Base-by-base conservation (phyloP, 2,113 vertebrate genomes). In the Podiceps cristatus region DNA sequence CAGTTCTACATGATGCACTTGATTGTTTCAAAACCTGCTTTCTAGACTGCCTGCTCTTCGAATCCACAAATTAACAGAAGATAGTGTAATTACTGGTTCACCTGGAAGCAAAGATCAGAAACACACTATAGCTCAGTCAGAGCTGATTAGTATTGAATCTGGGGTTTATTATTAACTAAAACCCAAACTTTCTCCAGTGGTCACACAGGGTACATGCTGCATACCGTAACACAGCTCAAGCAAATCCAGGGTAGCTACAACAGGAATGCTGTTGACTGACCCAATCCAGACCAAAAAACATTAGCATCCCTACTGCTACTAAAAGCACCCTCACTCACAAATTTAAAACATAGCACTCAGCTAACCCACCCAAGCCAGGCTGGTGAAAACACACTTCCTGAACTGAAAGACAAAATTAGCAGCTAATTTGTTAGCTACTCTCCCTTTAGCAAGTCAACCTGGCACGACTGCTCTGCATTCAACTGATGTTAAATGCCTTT, bases 91-190 rank as follows among this genome's bases (percentile, higher is more conserved):
- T 96, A 91, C 86, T 96, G 53, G 73, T 98, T 98, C 97, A 97
- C 97, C 98, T 98, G 97, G 97, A 98, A 98, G 91, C 71, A 97
- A 95, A 97, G 80, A 97, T 77, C 67, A 94, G 96, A 96, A 87
- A 95, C 71, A 95, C 74, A 78, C 66, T 78, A 96, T 9, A 97
- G 94, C 89, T 85, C 82, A 67, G 66, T 33, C 88, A 93, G 86
- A 87, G 92, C 75, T 86, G 94, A 87, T 92, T 95, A 97, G 80
- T 97, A 93, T 91, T 98, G 98, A 97, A 96, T 92, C 91, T 95
- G 86, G 81, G 78, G 97, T 98, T 98, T 98, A 98, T 98, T 86
- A 98, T 98, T 98, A 99, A 98, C 98, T 53, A 72, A 93, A 91
- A 73, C 59, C 55, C 92, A 91, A 81, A 94, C 95, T 78, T 97